Evolutionary conservation across 2,113 vertebrate genomes (phyloP), one percentile per base, ranked within the genome.

Genomic region (Phaethon lepturus): DNA sequence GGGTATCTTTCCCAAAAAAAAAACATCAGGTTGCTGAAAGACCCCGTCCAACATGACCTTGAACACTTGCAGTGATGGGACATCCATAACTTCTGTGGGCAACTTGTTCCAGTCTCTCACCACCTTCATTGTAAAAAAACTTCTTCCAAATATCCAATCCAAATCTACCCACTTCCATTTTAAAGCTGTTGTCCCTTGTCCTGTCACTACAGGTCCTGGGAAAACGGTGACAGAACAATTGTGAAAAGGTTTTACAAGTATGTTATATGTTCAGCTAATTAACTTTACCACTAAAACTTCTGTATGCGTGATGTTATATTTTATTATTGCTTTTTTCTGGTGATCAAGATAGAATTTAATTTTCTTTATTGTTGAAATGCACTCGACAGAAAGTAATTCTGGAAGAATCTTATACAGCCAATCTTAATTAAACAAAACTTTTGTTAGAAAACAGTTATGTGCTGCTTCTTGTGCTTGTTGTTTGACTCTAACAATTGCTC

Each of bases 41-140:
- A 10, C 17, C 3, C 3, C 0, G 1, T 67, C 29, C 23, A 59
- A 0, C 8, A 0, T 81, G 38, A 7, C 50, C 64, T 62, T 59
- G 69, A 90, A n/a, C 14, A 19, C 13, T 28, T 74, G 6, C 10
- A 8, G 3, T 13, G 10, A 19, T 40, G 17, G 17, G 10, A 23
- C 9, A 11, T 77, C 33, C 6, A 1, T 26, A 67, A 14, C 9
- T 81, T 74, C 45, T 74, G 20, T 49, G 23, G 20, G 13, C 10
- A 77, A 5, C 20, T 14, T 35, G 6, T 62, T 47, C 7, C 16
- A n/a, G 47, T 50, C 20, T 33, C 31, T 82, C 8, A 12, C 63
- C 22, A 53, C 47, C 25, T n/a, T 55, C 2, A 3, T 13, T 20
- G 16, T 60, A 45, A 74, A 66, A 50, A 64, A 38, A 2, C n/a